Base-by-base conservation (phyloP, 2,797 vertebrate species). In the Sebastes kiyomatsui region DNA sequence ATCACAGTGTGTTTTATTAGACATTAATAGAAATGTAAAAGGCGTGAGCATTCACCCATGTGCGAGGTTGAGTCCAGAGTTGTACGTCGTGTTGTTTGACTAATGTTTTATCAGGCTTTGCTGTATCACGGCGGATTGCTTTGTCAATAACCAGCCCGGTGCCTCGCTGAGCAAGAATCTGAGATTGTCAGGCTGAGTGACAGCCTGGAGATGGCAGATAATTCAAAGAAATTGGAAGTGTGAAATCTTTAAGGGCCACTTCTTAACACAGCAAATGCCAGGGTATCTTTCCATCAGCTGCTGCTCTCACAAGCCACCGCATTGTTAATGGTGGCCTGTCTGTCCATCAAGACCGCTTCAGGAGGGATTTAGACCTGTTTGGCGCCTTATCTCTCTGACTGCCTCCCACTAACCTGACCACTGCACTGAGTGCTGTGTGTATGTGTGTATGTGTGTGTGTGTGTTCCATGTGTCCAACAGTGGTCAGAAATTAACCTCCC, bases 141-240 rank as follows among this genome's bases (percentile, higher is more conserved):
- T 98, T 97, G 98, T 98, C 97, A 98, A 99, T 99, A 99, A 97
- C 96, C 96, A 96, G 94, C 95, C 95, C 75, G 92, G 95, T 91
- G 95, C 95, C 88, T 87, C 88, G 73, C 93, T 93, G 92, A 96
- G 95, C 94, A 94, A 96, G 96, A 97, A 97, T 97, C 97, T 96
- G 95, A 96, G 96, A 97, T 97, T 97, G 96, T 96, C 95, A 72
- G 90, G 77, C 93, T 98, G 97, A 98, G 94, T 98, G 97, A 97
- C 97, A 98, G 96, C 92, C 93, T 95, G 94, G 95, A 98, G 97
- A 98, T 99, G 97, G 97, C 95, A 96, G 98, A 98, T 98, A 99
- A 98, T 97, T 98, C 97, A 97, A 97, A 98, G 97, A 97, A 97
- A 98, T 96, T 98, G 97, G 96, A 98, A 97, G 97, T 98, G 96